Conservation (phyloP, 1,140 invertebrate species). For the Wiebesia pumilae region DNA sequence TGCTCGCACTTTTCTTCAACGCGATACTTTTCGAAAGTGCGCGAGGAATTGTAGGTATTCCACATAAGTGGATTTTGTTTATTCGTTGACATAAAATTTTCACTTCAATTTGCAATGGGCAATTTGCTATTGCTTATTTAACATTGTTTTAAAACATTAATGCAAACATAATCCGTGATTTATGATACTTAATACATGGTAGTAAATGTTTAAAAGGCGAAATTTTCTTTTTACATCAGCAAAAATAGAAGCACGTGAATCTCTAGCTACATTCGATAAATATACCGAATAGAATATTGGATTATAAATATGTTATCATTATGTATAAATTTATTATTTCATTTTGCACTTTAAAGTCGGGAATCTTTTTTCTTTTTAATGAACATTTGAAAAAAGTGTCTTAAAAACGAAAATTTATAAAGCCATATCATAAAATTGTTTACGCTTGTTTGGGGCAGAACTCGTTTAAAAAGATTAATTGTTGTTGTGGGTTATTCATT, state of each 20-base stretch:
- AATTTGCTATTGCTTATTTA: background rate
- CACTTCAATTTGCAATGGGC: background rate
- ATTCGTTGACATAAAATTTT: background rate
- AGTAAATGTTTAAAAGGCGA: too few relatives aligned
- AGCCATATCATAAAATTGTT: background rate
- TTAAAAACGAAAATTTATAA: conserved; percentile 8
- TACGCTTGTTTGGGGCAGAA: background rate
- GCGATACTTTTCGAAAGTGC: background rate
- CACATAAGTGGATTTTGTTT: background rate
- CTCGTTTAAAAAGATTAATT: background rate
- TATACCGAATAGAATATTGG: too few relatives aligned
- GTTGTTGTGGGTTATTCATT: background rate
- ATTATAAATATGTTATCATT: too few relatives aligned
- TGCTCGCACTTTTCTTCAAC: background rate
- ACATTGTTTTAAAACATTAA: background rate
- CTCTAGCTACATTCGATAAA: too few relatives aligned
- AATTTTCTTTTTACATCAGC: too few relatives aligned
- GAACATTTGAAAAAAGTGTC: background rate
- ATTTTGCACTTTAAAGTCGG: background rate
- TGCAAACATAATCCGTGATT: background rate
- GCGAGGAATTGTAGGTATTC: background rate
- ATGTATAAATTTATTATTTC: too few relatives aligned
- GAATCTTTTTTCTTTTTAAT: background rate
- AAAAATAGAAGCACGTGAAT: too few relatives aligned
- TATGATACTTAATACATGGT: too few relatives aligned